Evolutionary conservation across 2,797 vertebrate species (phyloP), one percentile per base, ranked within the genome.

Genomic region (Steatocranus sp.): DNA sequence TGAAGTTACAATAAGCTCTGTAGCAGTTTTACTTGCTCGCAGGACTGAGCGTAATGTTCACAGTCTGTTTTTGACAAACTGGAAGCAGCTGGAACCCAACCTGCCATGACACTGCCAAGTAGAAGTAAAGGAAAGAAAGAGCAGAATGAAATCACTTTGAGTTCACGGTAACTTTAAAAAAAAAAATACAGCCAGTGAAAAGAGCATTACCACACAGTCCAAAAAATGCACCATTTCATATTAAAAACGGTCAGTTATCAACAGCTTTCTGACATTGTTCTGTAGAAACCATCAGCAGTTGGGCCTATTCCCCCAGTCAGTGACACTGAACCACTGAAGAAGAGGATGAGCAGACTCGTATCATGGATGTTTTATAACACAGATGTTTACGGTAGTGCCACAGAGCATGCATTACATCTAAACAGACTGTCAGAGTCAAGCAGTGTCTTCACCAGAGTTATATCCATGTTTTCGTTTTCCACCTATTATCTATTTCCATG

Each of bases 91-190:
- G 76, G 17, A 50, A 74, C 3, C 78, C 49, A 49, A 48, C 66
- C 82, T 75, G 83, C 66, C 78, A 82, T 84, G 6, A 83, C 76
- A 30, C 75, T 51, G 51, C 49, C 51, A 5, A 48, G 8, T 6
- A 18, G 36, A 66, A 3, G 32, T 7, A 61, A 70, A 81, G 36
- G 18, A 79, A 15, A 73, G 68, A 32, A 48, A 48, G 25, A 48
- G 12, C 17, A 48, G 25, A 73, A 30, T 30, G 17, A 73, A 48
- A 30, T 32, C 25, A 46, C 38, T 43, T 11, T 43, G 41, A 48
- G 66, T 70, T 70, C 23, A n/a, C 1, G 6, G 20, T 5, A 68
- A 27, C 63, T 27, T 61, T 2, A 77, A 5, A 53, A 53, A 38
- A 25, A 18, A 11, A 5, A 34, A 77, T 6, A 80, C 7, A 83